Base-by-base conservation (phyloP, 2,797 vertebrate genomes). In the Hypotaenidia okinawae region DNA sequence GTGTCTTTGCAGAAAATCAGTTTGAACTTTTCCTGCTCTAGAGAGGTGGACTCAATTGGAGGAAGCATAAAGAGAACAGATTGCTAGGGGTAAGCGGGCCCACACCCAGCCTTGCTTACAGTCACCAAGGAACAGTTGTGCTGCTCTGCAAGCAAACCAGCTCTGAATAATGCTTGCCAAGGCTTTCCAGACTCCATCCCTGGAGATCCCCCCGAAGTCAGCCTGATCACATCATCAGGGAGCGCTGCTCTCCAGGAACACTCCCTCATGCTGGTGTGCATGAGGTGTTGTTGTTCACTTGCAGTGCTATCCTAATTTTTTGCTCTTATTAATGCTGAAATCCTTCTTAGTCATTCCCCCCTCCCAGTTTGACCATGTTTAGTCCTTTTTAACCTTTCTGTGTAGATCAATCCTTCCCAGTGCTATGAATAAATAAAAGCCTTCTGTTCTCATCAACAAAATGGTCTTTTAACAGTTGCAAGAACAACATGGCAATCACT, bases 381-480 rank as follows among this genome's bases (percentile, higher is more conserved):
- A 86, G 73, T 68, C 57, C 69, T 94, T 95, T 94, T 94, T 81
- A 96, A 96, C 83, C 73, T 86, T 90, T 73, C 80, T 80, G 35
- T 80, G 64, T 63, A 92, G 84, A 91, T 64, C 83, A 91, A 27
- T 73, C 94, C 87, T 91, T 90, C 86, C 47, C 72, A 96, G 74
- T 41, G 15, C 74, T 84, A 89, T 89, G 86, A 94, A 96, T 93
- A 95, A 96, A 96, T 94, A 95, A 95, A 96, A 96, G 93, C 87
- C 88, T 96, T 96, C 81, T 96, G 94, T 97, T 96, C 92, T 95
- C 95, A 93, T 87, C 85, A 95, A 94, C 96, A 96, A 92, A 96
- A 96, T 93, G 90, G 91, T 83, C 95, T 92, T 96, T 96, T 94
- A 91, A 90, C 76, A 77, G 94, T 96, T 80, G 68, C 73, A 93